Percentiles rank a stretch among this genome's conserved stretches.
Evolutionary conservation across 1,140 invertebrate species (phyloP).

Genomic region (Drosophila pruinosa): DNA sequence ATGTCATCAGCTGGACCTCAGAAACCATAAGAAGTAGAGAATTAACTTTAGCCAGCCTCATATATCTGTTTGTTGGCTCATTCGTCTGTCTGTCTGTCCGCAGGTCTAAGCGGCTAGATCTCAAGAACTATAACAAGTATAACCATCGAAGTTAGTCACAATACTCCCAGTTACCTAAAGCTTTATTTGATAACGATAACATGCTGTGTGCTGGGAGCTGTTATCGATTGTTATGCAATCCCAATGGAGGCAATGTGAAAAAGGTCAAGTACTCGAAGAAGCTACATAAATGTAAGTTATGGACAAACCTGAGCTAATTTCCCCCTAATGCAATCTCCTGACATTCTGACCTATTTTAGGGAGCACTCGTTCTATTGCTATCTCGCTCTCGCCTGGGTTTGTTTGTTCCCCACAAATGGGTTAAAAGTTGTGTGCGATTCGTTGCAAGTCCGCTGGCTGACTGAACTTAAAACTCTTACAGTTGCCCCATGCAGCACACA

Average conservation of each 20-base stretch:
- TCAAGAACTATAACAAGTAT: too few species aligned
- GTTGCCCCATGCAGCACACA: not conserved
- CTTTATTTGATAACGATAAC: too few species aligned
- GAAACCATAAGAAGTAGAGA: too few species aligned
- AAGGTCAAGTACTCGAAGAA: conserved; percentile 27
- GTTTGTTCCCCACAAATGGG: conserved; percentile 66
- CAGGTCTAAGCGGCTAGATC: too few species aligned
- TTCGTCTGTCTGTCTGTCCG: too few species aligned
- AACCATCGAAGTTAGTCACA: too few species aligned
- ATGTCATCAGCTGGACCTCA: too few species aligned
- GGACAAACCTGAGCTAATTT: not conserved
- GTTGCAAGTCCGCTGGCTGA: conserved; percentile 37
- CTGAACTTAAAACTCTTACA: conserved; percentile 50
- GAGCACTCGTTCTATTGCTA: not conserved
- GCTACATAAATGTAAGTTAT: conserved; percentile 40
- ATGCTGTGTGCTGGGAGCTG: too few species aligned
- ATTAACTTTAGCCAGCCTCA: too few species aligned
- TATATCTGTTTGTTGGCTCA: too few species aligned
- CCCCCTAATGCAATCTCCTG: conserved; percentile 10
- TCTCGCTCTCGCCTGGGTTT: conserved; percentile 42
- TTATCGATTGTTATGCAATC: not conserved
- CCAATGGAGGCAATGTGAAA: not conserved
- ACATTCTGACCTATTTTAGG: conserved; percentile 37
- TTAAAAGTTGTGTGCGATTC: conserved; percentile 54
- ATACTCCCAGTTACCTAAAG: too few species aligned